Conservation (phyloP, 2,113 vertebrate species). For the Colius striatus region DNA sequence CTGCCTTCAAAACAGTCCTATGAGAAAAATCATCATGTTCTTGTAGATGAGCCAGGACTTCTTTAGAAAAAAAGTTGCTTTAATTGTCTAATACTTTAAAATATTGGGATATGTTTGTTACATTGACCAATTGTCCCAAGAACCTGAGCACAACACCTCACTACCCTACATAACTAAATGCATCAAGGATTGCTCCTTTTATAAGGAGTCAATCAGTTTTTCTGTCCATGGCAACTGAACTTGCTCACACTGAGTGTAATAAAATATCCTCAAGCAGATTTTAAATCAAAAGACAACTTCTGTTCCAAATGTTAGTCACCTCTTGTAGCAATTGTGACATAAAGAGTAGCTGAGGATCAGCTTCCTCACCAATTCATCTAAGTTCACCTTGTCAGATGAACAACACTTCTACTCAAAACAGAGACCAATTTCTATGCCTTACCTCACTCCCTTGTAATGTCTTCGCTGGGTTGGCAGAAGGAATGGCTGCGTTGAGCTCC, state of each 20-base stretch:
- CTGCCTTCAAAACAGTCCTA: neutral
- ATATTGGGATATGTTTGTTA: neutral
- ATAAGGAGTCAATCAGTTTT: neutral
- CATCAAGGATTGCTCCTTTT: neutral
- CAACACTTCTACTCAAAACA: neutral
- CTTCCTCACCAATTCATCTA: rapidly evolving
- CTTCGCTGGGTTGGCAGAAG: slow-evolving; percentile 95
- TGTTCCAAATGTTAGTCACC: neutral
- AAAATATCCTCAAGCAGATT: neutral
- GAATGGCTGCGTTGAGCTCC: slow-evolving; percentile 91
- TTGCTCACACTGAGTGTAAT: neutral
- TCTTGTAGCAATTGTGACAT: neutral
- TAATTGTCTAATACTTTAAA: neutral
- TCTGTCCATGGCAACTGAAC: rapidly evolving
- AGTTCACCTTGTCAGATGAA: neutral
- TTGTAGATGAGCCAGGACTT: neutral
- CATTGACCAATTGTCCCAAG: neutral
- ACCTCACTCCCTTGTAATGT: slow-evolving; percentile 97
- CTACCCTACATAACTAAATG: neutral
- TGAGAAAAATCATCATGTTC: neutral
- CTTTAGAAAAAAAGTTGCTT: neutral
- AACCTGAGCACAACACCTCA: neutral
- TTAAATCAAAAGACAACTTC: neutral
- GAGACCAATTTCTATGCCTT: neutral
- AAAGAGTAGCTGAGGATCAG: neutral